Conservation (phyloP, 1,140 invertebrate genomes). For the Dendrolimus kikuchii region DNA sequence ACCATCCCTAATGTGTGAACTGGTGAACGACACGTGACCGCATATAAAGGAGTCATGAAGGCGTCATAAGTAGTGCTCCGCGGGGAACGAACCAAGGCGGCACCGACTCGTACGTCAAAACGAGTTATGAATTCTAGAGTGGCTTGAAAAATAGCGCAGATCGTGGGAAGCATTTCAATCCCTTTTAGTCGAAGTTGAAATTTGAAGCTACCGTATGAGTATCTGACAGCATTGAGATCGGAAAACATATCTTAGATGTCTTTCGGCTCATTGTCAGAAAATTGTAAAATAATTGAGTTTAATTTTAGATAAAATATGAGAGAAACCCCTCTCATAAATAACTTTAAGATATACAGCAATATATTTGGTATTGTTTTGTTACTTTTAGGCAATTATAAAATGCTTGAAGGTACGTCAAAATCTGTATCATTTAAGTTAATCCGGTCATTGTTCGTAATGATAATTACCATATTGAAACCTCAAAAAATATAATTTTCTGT, state of each 20-base stretch:
- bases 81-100: constrained; percentile 15
- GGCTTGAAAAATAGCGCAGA: constrained; percentile 30
- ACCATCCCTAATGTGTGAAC: neutral
- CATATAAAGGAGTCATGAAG: constrained; percentile 27
- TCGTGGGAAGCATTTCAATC: constrained; percentile 13
- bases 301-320: neutral
- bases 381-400: too few relatives aligned
- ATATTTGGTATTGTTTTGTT: too few relatives aligned
- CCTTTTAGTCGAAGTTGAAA: constrained; percentile 1
- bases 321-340: neutral
- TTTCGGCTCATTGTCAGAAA: neutral
- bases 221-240: neutral
- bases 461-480: too few relatives aligned
- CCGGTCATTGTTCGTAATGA: too few relatives aligned
- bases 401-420: too few relatives aligned
- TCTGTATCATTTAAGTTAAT: too few relatives aligned
- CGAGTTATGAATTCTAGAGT: constrained; percentile 41
- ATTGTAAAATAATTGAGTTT: neutral
- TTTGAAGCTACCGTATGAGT: neutral
- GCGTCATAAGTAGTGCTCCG: constrained; percentile 26
- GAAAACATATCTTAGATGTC: constrained; percentile 1
- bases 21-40: constrained; percentile 12
- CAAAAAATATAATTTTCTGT: too few relatives aligned
- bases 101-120: constrained; percentile 18
- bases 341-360: neutral